Conservation (phyloP, 2,113 vertebrate genomes). For the Turnix velox region DNA sequence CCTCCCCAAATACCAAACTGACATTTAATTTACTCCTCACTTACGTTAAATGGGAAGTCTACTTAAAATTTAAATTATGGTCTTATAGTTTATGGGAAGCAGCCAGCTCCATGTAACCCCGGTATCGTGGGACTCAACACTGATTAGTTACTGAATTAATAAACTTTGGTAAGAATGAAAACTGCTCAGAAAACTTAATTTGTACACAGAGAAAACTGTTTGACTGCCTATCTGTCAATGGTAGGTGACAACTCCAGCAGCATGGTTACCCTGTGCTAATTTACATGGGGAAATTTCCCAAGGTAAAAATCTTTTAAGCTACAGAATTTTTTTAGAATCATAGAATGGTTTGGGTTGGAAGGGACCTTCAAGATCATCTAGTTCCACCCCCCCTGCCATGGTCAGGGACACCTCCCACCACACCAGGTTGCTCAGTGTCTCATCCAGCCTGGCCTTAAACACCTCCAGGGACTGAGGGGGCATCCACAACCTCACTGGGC, state of each 20-base stretch:
- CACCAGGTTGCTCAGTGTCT: too few relatives aligned
- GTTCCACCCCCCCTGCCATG: too few relatives aligned
- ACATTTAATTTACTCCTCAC: background rate
- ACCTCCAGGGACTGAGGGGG: too few relatives aligned
- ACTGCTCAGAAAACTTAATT: background rate
- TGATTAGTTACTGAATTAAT: background rate
- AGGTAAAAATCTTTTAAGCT: background rate
- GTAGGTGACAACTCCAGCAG: background rate
- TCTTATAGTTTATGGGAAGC: background rate
- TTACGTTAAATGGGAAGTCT: background rate
- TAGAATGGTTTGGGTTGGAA: too few relatives aligned
- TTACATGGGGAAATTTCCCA: constrained; percentile 29
- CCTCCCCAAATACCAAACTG: background rate
- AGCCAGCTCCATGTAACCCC: background rate
- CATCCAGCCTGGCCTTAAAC: too few relatives aligned
- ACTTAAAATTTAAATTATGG: background rate
- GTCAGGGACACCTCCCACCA: too few relatives aligned
- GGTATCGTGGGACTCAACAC: background rate
- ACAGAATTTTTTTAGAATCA: background rate
- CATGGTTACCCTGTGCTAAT: background rate
- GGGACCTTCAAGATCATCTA: too few relatives aligned
- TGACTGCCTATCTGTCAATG: background rate
- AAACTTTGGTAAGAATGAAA: background rate
- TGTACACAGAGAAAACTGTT: background rate
- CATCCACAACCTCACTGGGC: too few relatives aligned